Evolutionary conservation across 2,113 vertebrate genomes (phyloP).

Genomic region (Crotalus tigris): DNA sequence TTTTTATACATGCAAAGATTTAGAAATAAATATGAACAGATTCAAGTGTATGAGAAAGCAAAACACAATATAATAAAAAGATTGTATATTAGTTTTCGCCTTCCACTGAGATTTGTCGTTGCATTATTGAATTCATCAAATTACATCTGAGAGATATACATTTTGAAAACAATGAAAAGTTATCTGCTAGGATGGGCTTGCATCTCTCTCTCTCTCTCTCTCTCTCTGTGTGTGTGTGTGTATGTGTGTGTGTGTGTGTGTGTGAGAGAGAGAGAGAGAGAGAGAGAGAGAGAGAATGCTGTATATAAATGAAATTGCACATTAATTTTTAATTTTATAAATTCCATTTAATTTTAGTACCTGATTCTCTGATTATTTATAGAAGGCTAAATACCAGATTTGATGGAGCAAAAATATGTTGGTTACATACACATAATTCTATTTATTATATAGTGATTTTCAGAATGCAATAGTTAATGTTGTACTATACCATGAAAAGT

Average conservation of each 20-base stretch:
- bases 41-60: slow-evolving; percentile 4
- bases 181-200: slow-evolving; percentile 29
- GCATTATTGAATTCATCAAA: slow-evolving; percentile 51
- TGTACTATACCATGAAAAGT: not conserved
- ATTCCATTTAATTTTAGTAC: not conserved
- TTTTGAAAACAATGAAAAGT: slow-evolving; percentile 41
- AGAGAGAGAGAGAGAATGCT: not conserved
- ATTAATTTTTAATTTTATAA: slow-evolving; percentile 1
- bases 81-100: slow-evolving; percentile 51
- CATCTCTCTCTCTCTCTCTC: not conserved
- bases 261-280: too few relatives aligned
- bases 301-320: slow-evolving; percentile 16
- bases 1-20: slow-evolving; percentile 54
- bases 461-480: not conserved
- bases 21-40: slow-evolving; percentile 43
- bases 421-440: not conserved
- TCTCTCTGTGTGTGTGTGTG: too few relatives aligned
- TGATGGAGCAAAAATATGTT: not conserved
- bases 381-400: not conserved
- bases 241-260: not conserved
- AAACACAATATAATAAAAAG: not conserved
- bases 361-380: not conserved
- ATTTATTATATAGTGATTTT: not conserved
- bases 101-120: slow-evolving; percentile 51
- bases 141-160: slow-evolving; percentile 22